Evolutionary conservation across 2,797 vertebrate species (phyloP), one percentile per base, ranked within the genome.

Genomic region (Siniperca obscura): DNA sequence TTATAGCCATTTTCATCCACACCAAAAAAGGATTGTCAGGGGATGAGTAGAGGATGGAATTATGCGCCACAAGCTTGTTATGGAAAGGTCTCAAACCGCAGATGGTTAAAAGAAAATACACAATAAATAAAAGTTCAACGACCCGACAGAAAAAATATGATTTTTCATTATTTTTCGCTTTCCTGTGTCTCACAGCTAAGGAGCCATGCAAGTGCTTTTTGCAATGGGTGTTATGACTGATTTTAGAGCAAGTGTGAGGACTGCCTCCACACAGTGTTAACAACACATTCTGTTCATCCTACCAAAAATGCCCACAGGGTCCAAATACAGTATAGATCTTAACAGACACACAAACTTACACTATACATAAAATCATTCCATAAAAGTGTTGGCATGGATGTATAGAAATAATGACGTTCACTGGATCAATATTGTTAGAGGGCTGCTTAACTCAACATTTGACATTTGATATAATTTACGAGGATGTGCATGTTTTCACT

Each of bases 191-290:
- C 44, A 55, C 76, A 78, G 70, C 72, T 64, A 81, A 57, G n/a
- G 14, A 76, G 55, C 56, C 61, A 66, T 76, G 57, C 52, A 73
- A 82, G 77, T 70, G 56, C 27, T 87, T 69, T 78, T 74, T 74
- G 70, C 72, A 68, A 79, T 73, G 36, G 73, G 73, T 83, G 83
- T 82, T 85, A 90, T 91, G 83, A 83, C 78, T 88, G 89, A 88
- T 91, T 88, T 88, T 80, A 83, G 77, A 86, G 55, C 68, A 66
- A 82, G 89, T 90, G 90, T 88, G 87, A 93, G 83, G 78, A 80
- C 87, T 82, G 87, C 85, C 87, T 90, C 85, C 87, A 89, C 85
- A 86, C 80, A 74, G 83, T 81, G 87, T 86, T 88, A 93, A 89
- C 76, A 87, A 88, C 88, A 90, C 87, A 89, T 88, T 91, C 85